Percentiles rank a stretch among this genome's conserved stretches.
These are phyloP conservation scores for Paramuricea clavata DNA, from an alignment of 92 coral and sea anemone species.

Conservation along the genomic window DNA sequence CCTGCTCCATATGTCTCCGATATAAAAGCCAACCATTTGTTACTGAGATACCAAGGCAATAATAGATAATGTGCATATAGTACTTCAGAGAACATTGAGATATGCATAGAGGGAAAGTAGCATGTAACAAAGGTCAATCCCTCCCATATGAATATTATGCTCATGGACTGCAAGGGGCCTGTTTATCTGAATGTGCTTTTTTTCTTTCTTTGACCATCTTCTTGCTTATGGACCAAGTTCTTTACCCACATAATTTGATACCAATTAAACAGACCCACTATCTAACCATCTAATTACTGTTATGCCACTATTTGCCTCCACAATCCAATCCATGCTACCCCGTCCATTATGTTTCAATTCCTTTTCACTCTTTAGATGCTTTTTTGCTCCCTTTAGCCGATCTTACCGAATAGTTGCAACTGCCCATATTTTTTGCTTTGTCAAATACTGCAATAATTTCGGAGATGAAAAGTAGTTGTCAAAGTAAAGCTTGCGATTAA, in stretches of 20 bases:
- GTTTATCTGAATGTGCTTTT: background rate
- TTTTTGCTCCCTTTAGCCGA: background rate
- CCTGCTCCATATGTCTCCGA: slow-evolving; percentile 30
- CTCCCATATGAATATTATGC: slow-evolving; percentile 32
- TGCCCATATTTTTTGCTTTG: background rate
- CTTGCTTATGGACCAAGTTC: background rate
- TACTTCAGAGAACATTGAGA: slow-evolving; percentile 6
- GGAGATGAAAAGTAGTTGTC: slow-evolving; percentile 5
- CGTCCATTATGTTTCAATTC: background rate
- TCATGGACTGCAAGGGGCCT: slow-evolving; percentile 8
- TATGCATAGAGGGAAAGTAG: slow-evolving; percentile 13
- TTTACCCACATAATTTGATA: background rate
- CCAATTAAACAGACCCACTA: background rate
- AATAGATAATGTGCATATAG: slow-evolving; percentile 45
- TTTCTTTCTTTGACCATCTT: background rate
- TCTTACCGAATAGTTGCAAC: background rate
- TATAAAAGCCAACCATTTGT: slow-evolving; percentile 48
- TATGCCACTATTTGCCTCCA: background rate
- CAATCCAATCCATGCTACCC: background rate
- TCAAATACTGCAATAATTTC: background rate
- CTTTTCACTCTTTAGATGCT: background rate
- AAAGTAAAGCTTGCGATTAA: background rate
- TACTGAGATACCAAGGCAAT: slow-evolving; percentile 39
- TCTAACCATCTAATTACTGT: background rate
- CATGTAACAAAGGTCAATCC: slow-evolving; percentile 41